These are phyloP conservation scores for Cladorhizidae sp. DNA, from an alignment of 37 sponge, comb jelly and placozoan genomes.

Conservation along the genomic window DNA sequence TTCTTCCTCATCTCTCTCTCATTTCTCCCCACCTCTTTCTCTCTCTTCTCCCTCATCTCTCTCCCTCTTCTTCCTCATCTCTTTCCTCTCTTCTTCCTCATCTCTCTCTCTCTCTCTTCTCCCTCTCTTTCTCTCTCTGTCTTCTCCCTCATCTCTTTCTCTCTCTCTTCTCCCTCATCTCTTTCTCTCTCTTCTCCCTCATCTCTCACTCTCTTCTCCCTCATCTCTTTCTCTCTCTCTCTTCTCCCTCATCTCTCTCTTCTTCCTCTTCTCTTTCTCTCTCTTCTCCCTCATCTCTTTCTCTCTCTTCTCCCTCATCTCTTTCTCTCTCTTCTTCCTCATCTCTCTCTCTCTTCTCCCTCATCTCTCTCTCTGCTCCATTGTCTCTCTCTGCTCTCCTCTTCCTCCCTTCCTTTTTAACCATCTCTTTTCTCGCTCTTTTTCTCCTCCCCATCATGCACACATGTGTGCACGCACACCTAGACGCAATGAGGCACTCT, in stretches of 20 bases:
- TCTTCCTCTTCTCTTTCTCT: neutral
- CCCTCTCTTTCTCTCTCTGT: neutral
- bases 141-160: neutral
- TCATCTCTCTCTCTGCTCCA: no score
- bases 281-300: neutral
- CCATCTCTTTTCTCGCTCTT: neutral
- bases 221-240: no score
- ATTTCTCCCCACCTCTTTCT: neutral
- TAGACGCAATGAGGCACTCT: neutral
- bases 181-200: neutral
- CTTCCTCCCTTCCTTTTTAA: neutral
- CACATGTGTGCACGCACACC: slow-evolving; percentile 23
- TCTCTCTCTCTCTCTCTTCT: neutral
- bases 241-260: no score
- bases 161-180: no score
- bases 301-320: no score
- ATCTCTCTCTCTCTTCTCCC: neutral
- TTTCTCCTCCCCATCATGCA: slow-evolving; percentile 7
- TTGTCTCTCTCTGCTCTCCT: no score
- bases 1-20: no score
- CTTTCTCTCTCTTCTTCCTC: neutral
- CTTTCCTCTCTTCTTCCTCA: no score
- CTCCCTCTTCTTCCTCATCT: no score
- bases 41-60: neutral
- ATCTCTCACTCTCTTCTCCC: slow-evolving; percentile 2